These are phyloP conservation scores for Forbesichthys agassizii DNA, from an alignment of 2,113 vertebrate genomes.

Conservation along the genomic window DNA sequence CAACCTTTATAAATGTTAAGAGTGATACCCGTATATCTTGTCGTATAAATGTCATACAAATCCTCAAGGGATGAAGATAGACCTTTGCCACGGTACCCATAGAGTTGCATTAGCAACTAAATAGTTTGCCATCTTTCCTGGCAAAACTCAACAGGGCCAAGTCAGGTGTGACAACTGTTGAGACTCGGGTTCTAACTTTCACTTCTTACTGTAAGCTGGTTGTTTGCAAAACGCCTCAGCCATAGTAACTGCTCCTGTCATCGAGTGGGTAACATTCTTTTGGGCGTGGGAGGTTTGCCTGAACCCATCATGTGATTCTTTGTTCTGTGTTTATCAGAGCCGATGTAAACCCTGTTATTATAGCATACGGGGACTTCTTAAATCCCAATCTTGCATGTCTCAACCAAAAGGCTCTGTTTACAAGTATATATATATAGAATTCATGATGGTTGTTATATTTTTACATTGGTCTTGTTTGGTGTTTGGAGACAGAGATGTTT, in stretches of 20 bases:
- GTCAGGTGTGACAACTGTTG: constrained; percentile 13
- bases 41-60: no score
- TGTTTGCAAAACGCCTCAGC: constrained; percentile 27
- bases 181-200: constrained; percentile 17
- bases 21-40: no score
- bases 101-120: neutral
- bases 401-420: constrained; percentile 42
- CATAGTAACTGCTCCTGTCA: neutral
- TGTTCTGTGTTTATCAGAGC: constrained; percentile 42
- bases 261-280: constrained; percentile 27
- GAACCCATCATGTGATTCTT: constrained; percentile 36
- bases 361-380: constrained; percentile 34
- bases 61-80: no score
- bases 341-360: constrained; percentile 59
- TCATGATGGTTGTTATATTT: constrained; percentile 66
- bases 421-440: constrained; percentile 59
- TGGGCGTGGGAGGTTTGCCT: constrained; percentile 21
- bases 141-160: constrained; percentile 20
- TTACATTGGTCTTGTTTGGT: constrained; percentile 47
- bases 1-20: no score
- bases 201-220: neutral
- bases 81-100: no score
- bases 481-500: constrained; percentile 49
- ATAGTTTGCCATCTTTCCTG: constrained; percentile 1
- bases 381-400: constrained; percentile 14